Base-by-base conservation (phyloP, 2,113 vertebrate genomes). In the Pseudopodoces humilis region DNA sequence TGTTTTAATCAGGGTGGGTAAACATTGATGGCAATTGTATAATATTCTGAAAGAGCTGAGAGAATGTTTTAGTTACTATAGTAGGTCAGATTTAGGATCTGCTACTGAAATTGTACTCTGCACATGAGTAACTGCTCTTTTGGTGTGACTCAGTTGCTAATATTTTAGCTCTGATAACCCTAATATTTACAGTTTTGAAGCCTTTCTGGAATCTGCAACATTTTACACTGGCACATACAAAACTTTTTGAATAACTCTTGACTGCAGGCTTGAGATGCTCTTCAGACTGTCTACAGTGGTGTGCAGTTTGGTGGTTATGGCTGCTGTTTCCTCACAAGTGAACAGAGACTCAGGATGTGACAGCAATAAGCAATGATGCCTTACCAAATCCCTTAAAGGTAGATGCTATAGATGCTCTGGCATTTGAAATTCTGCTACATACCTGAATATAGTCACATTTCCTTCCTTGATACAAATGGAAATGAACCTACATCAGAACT, bases 131-230 rank as follows among this genome's bases (percentile, higher is more conserved):
- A 82, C 47, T 75, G 52, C 35, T 79, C 44, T 60, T 90, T 75
- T 59, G 62, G 37, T 91, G 56, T 79, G 78, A 87, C 44, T 89
- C 52, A 43, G 33, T 82, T 91, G 62, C 47, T 84, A 90, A 56
- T 58, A 79, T 49, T 94, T 96, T 91, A 87, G 30, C 53, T 93
- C 41, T 78, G 82, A 93, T 89, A 85, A 71, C 60, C 35, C 59
- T 87, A 96, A 91, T 94, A 95, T 93, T 95, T 96, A 95, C 30
- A 68, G n/a, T 94, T 88, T 78, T 13, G 19, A 55, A 86, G 33
- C 18, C 56, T 94, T 87, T 96, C 72, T 91, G 39, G n/a, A 49
- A 63, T 85, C 27, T 1, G 2, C 87, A 82, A 68, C 47, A 39
- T 96, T 92, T 93, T 92, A 75, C 15, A 56, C 27, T 78, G 60